Conservation (phyloP, 2,888 invertebrate genomes). For the Drosophila niveifrons region DNA sequence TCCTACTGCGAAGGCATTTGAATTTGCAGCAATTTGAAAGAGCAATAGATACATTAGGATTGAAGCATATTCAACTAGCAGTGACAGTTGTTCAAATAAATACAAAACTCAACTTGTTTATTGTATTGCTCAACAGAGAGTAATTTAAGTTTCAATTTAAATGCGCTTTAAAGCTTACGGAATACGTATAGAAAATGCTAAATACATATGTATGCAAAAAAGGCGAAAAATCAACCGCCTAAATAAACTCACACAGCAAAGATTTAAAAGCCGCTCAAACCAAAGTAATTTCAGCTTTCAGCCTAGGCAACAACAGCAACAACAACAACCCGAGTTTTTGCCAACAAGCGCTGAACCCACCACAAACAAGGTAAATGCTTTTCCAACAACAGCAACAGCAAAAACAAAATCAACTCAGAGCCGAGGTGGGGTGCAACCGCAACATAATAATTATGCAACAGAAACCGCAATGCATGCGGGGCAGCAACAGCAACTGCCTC, state of each 20-base stretch:
- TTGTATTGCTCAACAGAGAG: neutral
- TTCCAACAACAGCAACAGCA: slow-evolving; percentile 58
- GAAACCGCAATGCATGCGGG: slow-evolving; percentile 80
- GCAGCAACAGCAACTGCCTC: slow-evolving; percentile 46
- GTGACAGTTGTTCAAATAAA: neutral
- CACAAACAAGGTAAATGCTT: slow-evolving; percentile 80
- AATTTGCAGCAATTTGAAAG: slow-evolving; percentile 34
- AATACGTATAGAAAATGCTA: neutral
- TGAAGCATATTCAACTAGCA: slow-evolving; percentile 4
- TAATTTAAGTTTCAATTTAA: slow-evolving; percentile 20
- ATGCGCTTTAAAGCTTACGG: slow-evolving; percentile 41
- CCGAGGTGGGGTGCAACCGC: slow-evolving; percentile 64
- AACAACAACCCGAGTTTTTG: slow-evolving; percentile 77
- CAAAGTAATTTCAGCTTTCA: slow-evolving; percentile 72
- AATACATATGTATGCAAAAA: slow-evolving; percentile 6
- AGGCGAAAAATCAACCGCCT: slow-evolving; percentile 60
- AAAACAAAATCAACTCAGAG: slow-evolving; percentile 62
- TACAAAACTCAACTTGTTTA: neutral
- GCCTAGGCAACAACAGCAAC: slow-evolving; percentile 59
- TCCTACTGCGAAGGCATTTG: slow-evolving; percentile 26
- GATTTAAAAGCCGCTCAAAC: slow-evolving; percentile 82
- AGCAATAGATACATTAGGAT: slow-evolving; percentile 33
- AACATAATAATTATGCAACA: slow-evolving; percentile 82
- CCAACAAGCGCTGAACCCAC: slow-evolving; percentile 67
- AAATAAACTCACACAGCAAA: slow-evolving; percentile 77